These are phyloP conservation scores for Hippocampus comes DNA, from an alignment of 2,113 vertebrate species.

Conservation along the genomic window DNA sequence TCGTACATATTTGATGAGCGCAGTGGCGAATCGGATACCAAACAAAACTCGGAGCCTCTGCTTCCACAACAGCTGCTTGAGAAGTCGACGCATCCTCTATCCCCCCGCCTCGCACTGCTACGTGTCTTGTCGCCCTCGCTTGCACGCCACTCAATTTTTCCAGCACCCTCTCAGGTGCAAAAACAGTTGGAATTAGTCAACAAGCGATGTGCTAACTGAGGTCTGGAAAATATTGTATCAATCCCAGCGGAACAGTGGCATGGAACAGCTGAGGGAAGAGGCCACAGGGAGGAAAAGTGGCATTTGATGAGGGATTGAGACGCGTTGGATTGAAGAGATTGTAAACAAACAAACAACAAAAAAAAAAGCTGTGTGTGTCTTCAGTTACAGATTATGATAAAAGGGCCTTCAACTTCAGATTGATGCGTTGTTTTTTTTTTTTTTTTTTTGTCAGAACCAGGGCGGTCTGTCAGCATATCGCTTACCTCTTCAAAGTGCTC, in stretches of 20 bases:
- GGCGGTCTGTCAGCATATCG: conserved; percentile 10
- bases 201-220: conserved; percentile 74
- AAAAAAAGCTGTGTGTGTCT: not conserved
- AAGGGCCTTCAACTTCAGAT: not conserved
- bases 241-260: conserved; percentile 69
- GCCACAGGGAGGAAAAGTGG: conserved; percentile 28
- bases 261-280: conserved; percentile 73
- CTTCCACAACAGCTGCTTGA: conserved; percentile 2
- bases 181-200: conserved; percentile 80
- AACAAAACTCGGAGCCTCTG: not conserved
- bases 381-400: not conserved
- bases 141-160: conserved; percentile 75
- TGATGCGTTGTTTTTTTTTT: not conserved
- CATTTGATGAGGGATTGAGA: conserved; percentile 26
- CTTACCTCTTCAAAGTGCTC: conserved; percentile 22
- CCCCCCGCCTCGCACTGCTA: conserved; percentile 50
- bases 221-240: conserved; percentile 80
- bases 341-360: not conserved
- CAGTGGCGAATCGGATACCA: conserved; percentile 31
- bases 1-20: conserved; percentile 52
- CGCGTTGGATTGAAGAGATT: not conserved
- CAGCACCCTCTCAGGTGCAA: conserved; percentile 77
- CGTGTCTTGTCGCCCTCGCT: conserved; percentile 53
- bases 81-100: conserved; percentile 38
- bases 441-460: conserved; percentile 2